A percentile compares a stretch with the other conserved stretches of the same genome.
Evolutionary conservation across 2,797 vertebrate species (phyloP).

Genomic region (Hephaestus fuliginosus): DNA sequence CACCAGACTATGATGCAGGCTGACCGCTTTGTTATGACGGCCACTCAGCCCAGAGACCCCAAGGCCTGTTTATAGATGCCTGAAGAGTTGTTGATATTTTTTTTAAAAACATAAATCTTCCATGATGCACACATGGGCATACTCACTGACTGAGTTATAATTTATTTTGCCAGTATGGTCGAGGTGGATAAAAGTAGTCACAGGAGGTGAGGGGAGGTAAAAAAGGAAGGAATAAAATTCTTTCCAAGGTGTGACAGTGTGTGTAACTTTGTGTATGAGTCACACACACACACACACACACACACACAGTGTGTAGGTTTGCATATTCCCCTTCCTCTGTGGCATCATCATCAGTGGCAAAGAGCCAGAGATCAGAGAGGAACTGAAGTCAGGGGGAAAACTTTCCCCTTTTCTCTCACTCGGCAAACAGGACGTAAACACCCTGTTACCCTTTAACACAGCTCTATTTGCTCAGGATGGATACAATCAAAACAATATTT

Average conservation of each 20-base stretch:
- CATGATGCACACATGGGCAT: background rate
- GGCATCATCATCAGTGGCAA: conserved; percentile 63
- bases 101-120: conserved; percentile 18
- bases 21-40: conserved; percentile 45
- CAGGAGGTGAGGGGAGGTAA: conserved; percentile 49
- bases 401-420: conserved; percentile 42
- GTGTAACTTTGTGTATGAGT: conserved; percentile 57
- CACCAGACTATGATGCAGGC: conserved; percentile 48
- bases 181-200: conserved; percentile 47
- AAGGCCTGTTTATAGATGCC: conserved; percentile 63
- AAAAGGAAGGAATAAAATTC: conserved; percentile 44
- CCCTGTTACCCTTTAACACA: background rate
- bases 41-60: conserved; percentile 34
- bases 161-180: conserved; percentile 51
- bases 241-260: conserved; percentile 53
- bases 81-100: conserved; percentile 14
- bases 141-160: conserved; percentile 20
- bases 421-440: conserved; percentile 25
- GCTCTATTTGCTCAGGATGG: background rate
- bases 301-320: conserved; percentile 39
- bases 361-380: conserved; percentile 54
- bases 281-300: conserved; percentile 31
- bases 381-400: conserved; percentile 43
- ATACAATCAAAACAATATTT: background rate
- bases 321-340: conserved; percentile 35